A percentile compares a stretch with the other conserved stretches of the same genome.
Conservation (phyloP, 1,140 invertebrate species). For the Hypsibius dujardini region DNA sequence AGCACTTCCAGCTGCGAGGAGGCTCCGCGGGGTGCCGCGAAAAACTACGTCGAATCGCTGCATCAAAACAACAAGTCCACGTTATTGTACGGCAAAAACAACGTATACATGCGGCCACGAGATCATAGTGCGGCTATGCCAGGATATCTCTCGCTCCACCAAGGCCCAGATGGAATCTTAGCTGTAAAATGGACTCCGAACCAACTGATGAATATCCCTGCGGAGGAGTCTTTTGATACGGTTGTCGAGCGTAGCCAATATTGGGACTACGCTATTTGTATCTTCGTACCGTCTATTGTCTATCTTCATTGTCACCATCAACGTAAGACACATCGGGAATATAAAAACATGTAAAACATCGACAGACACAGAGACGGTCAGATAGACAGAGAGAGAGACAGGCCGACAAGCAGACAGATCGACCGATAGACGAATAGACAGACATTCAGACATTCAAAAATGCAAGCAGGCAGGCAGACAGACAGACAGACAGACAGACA, state of each 20-base stretch:
- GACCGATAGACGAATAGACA: not conserved
- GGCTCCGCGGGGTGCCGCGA: conserved; percentile 40
- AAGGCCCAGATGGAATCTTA: conserved; percentile 47
- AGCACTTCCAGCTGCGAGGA: conserved; percentile 13
- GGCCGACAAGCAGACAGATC: no score
- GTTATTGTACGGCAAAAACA: conserved; percentile 91
- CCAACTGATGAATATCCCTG: conserved; percentile 63
- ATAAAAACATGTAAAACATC: no score
- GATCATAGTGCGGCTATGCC: conserved; percentile 47
- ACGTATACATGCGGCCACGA: conserved; percentile 62
- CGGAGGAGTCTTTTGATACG: conserved; percentile 18
- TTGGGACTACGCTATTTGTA: conserved; percentile 60
- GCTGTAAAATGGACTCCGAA: conserved; percentile 51
- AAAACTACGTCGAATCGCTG: conserved; percentile 82
- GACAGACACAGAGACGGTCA: no score
- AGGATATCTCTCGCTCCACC: conserved; percentile 74
- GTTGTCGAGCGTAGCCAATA: conserved; percentile 39
- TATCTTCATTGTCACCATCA: conserved; percentile 87
- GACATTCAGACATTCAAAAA: not conserved
- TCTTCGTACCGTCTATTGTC: conserved; percentile 23
- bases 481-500: not conserved
- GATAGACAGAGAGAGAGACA: not conserved
- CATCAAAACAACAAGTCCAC: conserved; percentile 77
- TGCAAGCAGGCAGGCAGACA: not conserved
- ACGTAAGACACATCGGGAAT: conserved; percentile 34